These are phyloP conservation scores for Notarius quadriscutis DNA, from an alignment of 2,113 vertebrate species.

Conservation along the genomic window DNA sequence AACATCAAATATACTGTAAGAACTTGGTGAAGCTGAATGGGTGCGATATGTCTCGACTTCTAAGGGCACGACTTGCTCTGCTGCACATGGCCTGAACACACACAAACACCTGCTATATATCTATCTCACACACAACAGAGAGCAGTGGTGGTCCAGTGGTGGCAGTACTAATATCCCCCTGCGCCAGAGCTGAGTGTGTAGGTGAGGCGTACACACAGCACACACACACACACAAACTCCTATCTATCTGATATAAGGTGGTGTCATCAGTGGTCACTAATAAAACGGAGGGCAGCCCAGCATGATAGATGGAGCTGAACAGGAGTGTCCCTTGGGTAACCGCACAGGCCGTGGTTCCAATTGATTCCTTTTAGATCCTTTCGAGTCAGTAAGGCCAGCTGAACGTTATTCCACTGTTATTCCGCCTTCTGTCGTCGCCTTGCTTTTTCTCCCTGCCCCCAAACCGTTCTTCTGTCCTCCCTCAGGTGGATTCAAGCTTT, in stretches of 20 bases:
- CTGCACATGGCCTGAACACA: slow-evolving; percentile 45
- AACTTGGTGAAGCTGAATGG: slow-evolving; percentile 3
- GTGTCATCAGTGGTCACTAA: slow-evolving; percentile 20
- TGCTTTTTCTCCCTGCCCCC: slow-evolving; percentile 24
- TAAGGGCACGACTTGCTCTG: slow-evolving; percentile 12
- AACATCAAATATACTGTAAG: neutral
- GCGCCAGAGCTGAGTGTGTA: slow-evolving; percentile 26
- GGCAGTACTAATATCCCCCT: slow-evolving; percentile 52
- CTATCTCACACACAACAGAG: slow-evolving; percentile 31
- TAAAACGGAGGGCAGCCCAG: slow-evolving; percentile 14
- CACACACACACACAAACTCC: neutral
- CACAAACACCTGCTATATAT: slow-evolving; percentile 26
- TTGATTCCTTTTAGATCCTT: slow-evolving; percentile 11
- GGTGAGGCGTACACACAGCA: neutral
- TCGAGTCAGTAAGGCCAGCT: slow-evolving; percentile 20
- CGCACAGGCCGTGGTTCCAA: slow-evolving; percentile 9
- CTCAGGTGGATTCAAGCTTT: slow-evolving; percentile 6
- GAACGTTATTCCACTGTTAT: slow-evolving; percentile 28
- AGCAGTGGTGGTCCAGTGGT: slow-evolving; percentile 43
- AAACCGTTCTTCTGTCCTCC: slow-evolving; percentile 29
- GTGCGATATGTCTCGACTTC: slow-evolving; percentile 20
- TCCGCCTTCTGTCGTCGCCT: neutral
- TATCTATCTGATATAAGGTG: slow-evolving; percentile 35
- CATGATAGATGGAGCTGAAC: slow-evolving; percentile 10
- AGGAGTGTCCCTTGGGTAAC: slow-evolving; percentile 10